A percentile compares a stretch with the other conserved stretches of the same genome.
phyloP scores from a whole-genome alignment of 2,888 invertebrate species.

The Dusona sp. region DNA sequence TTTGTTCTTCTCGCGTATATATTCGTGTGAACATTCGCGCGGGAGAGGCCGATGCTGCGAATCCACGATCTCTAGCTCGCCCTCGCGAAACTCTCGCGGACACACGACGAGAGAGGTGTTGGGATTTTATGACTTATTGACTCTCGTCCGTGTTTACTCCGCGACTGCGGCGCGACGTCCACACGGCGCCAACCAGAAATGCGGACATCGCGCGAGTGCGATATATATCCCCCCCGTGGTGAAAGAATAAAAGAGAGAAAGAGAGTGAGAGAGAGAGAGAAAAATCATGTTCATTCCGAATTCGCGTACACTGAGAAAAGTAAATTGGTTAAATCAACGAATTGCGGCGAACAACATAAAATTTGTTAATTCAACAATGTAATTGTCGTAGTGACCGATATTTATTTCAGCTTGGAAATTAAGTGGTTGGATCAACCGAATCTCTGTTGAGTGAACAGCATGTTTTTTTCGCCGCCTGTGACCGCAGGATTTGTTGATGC shows the following conservation, averaged over 20 bases:
- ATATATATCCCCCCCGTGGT: conserved; percentile 34
- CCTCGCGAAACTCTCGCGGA: conserved; percentile 62
- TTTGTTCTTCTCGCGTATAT: conserved; percentile 42
- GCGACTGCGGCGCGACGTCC: conserved; percentile 76
- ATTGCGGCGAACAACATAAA: too few species aligned
- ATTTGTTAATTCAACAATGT: too few species aligned
- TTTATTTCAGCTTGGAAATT: too few species aligned
- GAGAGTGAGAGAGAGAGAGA: not conserved
- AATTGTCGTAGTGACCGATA: too few species aligned
- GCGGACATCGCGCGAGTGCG: conserved; percentile 74
- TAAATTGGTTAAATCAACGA: too few species aligned
- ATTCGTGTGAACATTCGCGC: conserved; percentile 60
- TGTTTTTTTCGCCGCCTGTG: too few species aligned
- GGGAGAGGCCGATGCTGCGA: conserved; percentile 29
- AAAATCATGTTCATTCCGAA: conserved; percentile 26
- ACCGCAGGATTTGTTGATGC: too few species aligned
- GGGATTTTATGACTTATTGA: conserved; percentile 83
- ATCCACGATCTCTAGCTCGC: conserved; percentile 41
- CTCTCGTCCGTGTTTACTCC: conserved; percentile 80
- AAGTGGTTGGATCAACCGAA: too few species aligned
- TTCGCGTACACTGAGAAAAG: too few species aligned
- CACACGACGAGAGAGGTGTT: conserved; percentile 70
- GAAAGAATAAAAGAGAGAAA: conserved; percentile 4
- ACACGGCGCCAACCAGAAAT: conserved; percentile 80
- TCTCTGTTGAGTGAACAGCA: too few species aligned